Percentiles rank a stretch among this genome's conserved stretches.
phyloP scores from a whole-genome alignment of 2,888 invertebrate species.

The Polietes domitor region DNA sequence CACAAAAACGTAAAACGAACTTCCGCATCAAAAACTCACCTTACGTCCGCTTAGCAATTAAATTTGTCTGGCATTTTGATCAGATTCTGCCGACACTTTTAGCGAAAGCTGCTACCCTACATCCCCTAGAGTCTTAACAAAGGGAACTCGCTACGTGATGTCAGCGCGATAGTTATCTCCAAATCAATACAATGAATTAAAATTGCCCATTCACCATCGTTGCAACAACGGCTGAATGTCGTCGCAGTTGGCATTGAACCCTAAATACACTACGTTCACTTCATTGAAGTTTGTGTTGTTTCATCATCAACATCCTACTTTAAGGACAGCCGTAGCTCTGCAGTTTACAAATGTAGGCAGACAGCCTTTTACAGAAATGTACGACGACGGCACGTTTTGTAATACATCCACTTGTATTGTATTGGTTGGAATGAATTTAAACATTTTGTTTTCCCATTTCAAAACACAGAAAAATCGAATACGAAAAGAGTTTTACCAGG shows the following conservation, averaged over 20 bases:
- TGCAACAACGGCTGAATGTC: not conserved
- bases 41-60: too few relatives aligned
- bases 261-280: constrained; percentile 14
- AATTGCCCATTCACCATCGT: constrained; percentile 26
- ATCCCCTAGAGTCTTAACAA: too few relatives aligned
- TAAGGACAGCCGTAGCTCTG: constrained; percentile 26
- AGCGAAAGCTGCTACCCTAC: too few relatives aligned
- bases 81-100: too few relatives aligned
- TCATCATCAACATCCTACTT: constrained; percentile 13
- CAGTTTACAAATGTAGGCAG: not conserved
- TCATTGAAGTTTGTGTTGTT: not conserved
- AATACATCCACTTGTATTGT: constrained; percentile 13
- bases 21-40: too few relatives aligned
- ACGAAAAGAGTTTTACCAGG: constrained; percentile 9
- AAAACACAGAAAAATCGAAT: not conserved
- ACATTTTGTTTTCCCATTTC: constrained; percentile 17
- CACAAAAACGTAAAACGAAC: too few relatives aligned
- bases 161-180: constrained; percentile 11
- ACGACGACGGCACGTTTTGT: constrained; percentile 1
- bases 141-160: too few relatives aligned
- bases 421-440: constrained; percentile 2
- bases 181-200: constrained; percentile 37
- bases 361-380: not conserved
- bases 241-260: constrained; percentile 35
- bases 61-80: too few relatives aligned